phyloP scores from a whole-genome alignment of 2,888 invertebrate genomes.

The Resseliella maxima region DNA sequence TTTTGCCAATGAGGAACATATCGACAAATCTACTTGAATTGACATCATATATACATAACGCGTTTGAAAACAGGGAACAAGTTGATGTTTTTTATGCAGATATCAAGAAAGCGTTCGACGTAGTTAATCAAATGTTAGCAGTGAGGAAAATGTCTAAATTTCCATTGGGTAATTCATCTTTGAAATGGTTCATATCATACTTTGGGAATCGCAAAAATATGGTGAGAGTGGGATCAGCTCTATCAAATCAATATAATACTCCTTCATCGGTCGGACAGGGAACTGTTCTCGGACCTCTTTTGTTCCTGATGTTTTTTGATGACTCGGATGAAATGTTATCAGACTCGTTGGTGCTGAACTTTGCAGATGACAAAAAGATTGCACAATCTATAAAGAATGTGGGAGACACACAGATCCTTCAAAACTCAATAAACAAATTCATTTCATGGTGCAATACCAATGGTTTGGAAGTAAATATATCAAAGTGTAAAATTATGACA shows the following conservation, averaged over 20 bases:
- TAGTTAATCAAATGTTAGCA: neutral
- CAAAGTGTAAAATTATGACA: slow-evolving; percentile 1
- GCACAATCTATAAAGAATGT: neutral
- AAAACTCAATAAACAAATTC: neutral
- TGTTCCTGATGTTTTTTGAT: neutral
- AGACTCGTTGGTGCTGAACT: neutral
- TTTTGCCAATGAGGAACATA: neutral
- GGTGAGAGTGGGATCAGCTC: too few species aligned
- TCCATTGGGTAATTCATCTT: neutral
- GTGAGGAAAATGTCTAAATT: neutral
- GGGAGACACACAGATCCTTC: neutral
- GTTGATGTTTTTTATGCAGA: slow-evolving; percentile 40
- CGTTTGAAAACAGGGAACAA: slow-evolving; percentile 15
- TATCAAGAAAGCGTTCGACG: slow-evolving; percentile 43
- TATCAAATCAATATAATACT: too few species aligned
- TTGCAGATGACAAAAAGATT: slow-evolving; percentile 27
- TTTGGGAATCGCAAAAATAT: too few species aligned
- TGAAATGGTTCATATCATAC: too few species aligned
- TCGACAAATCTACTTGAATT: neutral
- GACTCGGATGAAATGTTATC: neutral
- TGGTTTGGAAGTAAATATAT: neutral
- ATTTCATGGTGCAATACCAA: neutral
- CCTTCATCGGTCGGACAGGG: neutral
- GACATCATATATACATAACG: neutral
- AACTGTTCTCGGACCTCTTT: neutral